A percentile compares a stretch with the other conserved stretches of the same genome.
Evolutionary conservation across 1,140 invertebrate genomes (phyloP).

Genomic region (Nasonia giraulti): DNA sequence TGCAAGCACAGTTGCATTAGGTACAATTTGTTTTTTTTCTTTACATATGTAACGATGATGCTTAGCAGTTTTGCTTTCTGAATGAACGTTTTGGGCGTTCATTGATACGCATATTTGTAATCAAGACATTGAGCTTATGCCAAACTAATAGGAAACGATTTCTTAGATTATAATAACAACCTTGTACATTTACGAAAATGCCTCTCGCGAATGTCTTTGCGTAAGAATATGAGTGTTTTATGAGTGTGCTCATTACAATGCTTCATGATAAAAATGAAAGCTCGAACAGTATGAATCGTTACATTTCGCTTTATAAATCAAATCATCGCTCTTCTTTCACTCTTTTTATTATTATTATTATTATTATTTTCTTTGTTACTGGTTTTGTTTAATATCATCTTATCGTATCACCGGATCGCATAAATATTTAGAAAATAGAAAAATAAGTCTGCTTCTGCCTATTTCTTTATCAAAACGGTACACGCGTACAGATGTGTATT

Average conservation of each 20-base stretch:
- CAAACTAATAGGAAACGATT: constrained; percentile 55
- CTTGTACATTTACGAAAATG: constrained; percentile 56
- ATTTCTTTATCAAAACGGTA: constrained; percentile 51
- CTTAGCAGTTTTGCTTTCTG: constrained; percentile 23
- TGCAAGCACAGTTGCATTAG: constrained; percentile 56
- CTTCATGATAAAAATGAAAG: constrained; percentile 39
- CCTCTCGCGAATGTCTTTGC: constrained; percentile 35
- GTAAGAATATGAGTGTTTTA: constrained; percentile 9
- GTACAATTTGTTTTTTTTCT: constrained; percentile 50
- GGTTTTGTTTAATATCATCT: constrained; percentile 42
- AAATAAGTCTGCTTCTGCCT: constrained; percentile 53
- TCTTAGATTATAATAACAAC: constrained; percentile 60
- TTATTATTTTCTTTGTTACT: constrained; percentile 44
- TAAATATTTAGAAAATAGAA: constrained; percentile 51
- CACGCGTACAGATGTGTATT: constrained; percentile 30
- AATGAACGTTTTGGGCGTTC: not conserved
- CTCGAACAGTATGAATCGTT: constrained; percentile 17
- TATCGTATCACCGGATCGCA: constrained; percentile 42
- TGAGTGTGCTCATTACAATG: constrained; percentile 39
- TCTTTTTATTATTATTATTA: constrained; percentile 12
- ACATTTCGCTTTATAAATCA: constrained; percentile 34
- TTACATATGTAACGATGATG: constrained; percentile 39
- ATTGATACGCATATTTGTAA: constrained; percentile 16
- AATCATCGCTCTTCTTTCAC: constrained; percentile 7
- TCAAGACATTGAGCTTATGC: constrained; percentile 53